A percentile compares a stretch with the other conserved stretches of the same genome.
Conservation (phyloP, 1,140 invertebrate genomes). For the Anastatus disparis region DNA sequence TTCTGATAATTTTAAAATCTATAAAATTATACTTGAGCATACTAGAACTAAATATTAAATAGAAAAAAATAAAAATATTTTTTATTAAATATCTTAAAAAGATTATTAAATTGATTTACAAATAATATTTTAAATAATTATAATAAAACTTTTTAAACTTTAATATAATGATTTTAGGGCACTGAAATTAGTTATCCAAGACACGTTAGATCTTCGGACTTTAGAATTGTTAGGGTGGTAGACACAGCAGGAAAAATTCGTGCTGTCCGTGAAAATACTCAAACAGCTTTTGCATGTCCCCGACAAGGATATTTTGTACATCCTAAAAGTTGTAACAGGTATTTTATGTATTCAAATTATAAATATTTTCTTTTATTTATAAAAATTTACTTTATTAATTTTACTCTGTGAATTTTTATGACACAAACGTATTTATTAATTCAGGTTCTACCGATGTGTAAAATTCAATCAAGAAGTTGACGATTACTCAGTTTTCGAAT, state of each 20-base stretch:
- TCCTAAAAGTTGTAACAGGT: constrained; percentile 79
- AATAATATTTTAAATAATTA: neutral
- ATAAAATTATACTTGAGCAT: no score
- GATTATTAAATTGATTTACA: no score
- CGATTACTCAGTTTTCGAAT: constrained; percentile 84
- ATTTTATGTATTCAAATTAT: no score
- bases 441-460: constrained; percentile 83
- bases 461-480: constrained; percentile 81
- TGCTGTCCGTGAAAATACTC: constrained; percentile 75
- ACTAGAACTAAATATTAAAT: no score
- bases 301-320: constrained; percentile 84
- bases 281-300: constrained; percentile 80
- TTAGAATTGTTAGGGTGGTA: constrained; percentile 78
- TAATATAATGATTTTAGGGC: constrained; percentile 41
- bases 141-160: neutral
- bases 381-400: no score
- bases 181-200: constrained; percentile 61
- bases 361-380: constrained; percentile 9
- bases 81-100: no score
- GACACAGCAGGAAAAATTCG: constrained; percentile 78
- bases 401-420: neutral
- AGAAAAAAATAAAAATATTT: no score
- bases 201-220: constrained; percentile 75
- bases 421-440: neutral
- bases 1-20: no score